Evolutionary conservation across 2,113 vertebrate genomes (phyloP), one percentile per base, ranked within the genome.

Genomic region (Procavia capensis): DNA sequence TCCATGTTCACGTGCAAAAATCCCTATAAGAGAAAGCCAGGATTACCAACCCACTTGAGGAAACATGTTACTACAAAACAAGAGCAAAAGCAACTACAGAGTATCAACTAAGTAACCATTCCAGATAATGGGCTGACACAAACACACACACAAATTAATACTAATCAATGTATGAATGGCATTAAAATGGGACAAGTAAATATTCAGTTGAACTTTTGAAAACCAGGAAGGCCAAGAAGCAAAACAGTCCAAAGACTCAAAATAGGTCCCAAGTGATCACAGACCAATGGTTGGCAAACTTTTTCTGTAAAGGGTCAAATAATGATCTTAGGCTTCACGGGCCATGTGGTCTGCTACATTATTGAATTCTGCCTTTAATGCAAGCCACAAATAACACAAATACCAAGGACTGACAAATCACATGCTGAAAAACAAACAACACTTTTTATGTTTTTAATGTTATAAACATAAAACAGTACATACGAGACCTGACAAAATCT

Each of bases 1-100:
- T 94, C 99, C 99, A 24, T 99, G 99, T 90, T 99, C 99, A 0
- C 99, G 98, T 25, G 99, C 98, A 27, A 98, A 99, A 97, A 99
- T 99, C 94, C 98, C 99, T 99, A 96, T 4, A 95, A 98, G 75
- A 97, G 43, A 97, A 97, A 87, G 72, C 88, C 54, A 95, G 5
- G 82, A 93, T 96, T 97, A 95, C 0, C 85, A 88, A 6, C n/a
- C n/a, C n/a, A n/a, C n/a, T n/a, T n/a, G n/a, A n/a, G n/a, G n/a
- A 92, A 87, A 64, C 4, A 82, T 39, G 31, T 90, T 11, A 89
- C 39, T 10, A 82, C 24, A 89, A 88, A n/a, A n/a, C n/a, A n/a
- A n/a, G n/a, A n/a, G n/a, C 61, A 93, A 95, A 91, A 68, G 6
- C 27, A 95, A 85, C 86, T 83, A 66, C 3, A 94, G 34, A 25